These are phyloP conservation scores for Litoditis marina DNA, from an alignment of 2,888 invertebrate genomes.

Conservation along the genomic window DNA sequence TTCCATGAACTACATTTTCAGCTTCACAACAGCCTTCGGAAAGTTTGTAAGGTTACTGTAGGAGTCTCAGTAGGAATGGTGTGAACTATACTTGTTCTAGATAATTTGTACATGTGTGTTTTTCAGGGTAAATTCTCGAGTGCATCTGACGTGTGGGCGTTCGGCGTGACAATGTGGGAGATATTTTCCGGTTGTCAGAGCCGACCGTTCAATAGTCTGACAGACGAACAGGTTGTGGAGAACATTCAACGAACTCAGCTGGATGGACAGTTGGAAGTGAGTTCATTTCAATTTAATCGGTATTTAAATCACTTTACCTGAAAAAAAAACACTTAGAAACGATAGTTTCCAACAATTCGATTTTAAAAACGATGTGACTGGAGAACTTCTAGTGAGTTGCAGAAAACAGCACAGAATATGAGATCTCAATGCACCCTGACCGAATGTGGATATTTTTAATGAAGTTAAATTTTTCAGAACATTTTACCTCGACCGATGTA, in stretches of 20 bases:
- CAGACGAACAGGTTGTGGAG: conserved; percentile 78
- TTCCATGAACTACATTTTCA: too few relatives aligned
- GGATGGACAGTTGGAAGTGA: too few relatives aligned
- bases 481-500: conserved; percentile 30
- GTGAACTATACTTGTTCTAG: too few relatives aligned
- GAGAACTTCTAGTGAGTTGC: neutral
- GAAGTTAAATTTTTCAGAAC: conserved; percentile 35
- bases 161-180: conserved; percentile 83
- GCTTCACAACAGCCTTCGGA: too few relatives aligned
- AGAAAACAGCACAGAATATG: neutral
- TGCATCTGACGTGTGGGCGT: conserved; percentile 86
- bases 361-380: neutral
- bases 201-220: conserved; percentile 75
- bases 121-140: conserved; percentile 79
- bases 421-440: neutral
- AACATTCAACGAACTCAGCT: too few relatives aligned
- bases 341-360: too few relatives aligned
- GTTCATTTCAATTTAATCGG: too few relatives aligned
- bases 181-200: conserved; percentile 76
- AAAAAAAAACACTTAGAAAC: too few relatives aligned
- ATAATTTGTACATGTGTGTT: neutral
- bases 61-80: too few relatives aligned
- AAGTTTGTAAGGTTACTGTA: too few relatives aligned
- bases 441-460: neutral
- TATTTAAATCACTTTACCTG: too few relatives aligned